Evolutionary conservation across 1,140 invertebrate genomes (phyloP), one percentile per base, ranked within the genome.

Genomic region (Brachionus asplanchnoidis): DNA sequence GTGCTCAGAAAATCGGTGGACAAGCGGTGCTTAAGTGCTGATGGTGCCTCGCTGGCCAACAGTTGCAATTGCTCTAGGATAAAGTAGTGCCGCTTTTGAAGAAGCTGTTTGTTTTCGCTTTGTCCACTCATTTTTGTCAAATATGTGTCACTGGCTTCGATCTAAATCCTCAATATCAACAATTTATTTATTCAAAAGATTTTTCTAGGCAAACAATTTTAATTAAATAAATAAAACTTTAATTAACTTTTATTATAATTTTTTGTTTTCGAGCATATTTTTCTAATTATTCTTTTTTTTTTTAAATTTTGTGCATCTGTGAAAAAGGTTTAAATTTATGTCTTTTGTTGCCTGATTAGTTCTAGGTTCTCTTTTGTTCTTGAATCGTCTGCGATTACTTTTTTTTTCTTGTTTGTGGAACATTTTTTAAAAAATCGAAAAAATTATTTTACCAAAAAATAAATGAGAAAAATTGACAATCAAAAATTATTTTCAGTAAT

Each of bases 61-160:
- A 50, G 12, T 26, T 77, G 73, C 12, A 77, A 6, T 14, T 77
- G 17, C 20, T 77, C 73, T 32, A 77, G 26, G 11, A 77, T 77
- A 46, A 77, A 77, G 20, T 77, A 77, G 46, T 77, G 73, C 20
- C 73, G 26, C 26, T 77, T 77, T 77, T 77, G 73, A 7, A 77
- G 26, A 9, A 77, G 44, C 12, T 77, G 42, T 28, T 77, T 77
- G 23, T 46, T 46, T 1, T 77, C 20, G 26, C 42, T 50, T 53
- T 8, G 32, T 26, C 20, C 26, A 50, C 23, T 50, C 40, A 77
- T 77, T 12, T 12, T 46, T 20, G 42, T 77, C 46, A 36, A 40
- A 42, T 75, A 23, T 75, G 14, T 75, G 26, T 68, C 66, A 40
- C 53, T 60, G 8, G 8, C 20, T 60, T 60, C 17, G 53, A 23